Base-by-base conservation (phyloP, 1,140 invertebrate genomes). In the Drosophila sp. region DNA sequence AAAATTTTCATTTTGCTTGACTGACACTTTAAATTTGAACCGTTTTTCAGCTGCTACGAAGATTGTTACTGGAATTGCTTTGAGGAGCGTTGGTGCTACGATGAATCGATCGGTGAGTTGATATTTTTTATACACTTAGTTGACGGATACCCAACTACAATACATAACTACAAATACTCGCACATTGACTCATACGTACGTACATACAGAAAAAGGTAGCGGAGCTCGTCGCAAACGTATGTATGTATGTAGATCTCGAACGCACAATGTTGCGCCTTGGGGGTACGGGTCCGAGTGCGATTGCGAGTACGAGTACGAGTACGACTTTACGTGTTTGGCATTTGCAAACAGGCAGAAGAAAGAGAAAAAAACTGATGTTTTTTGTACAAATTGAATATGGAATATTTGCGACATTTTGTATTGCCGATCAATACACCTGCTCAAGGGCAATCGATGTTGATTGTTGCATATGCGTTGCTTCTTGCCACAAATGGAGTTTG, bases 31-130 rank as follows among this genome's bases (percentile, higher is more conserved):
- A 3, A 41, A 6, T 23, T 11, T 27, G 3, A 27, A 54, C 30
- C 40, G 25, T 57, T 57, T 62, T 92, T 57, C 92, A 94, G 94
- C 80, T 94, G 94, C 78, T 92, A 93, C 91, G 94, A 94, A 91
- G 93, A 93, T 63, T 91, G 93, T 76, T 94, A 94, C 90, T 94
- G 94, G 94, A 93, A 93, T 65, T 94, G 94, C 81, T 93, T 93
- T 74, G 94, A 94, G 76, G 94, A 94, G 82, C 92, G 93, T 70
- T 94, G 94, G 77, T 94, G 94, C 72, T 94, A 93, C 74, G 94
- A 94, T 79, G 93, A 94, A 87, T 93, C 93, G 65, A 94, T 94
- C 58, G 93, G 91, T 92, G 67, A 91, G 91, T 90, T 67, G 72
- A 40, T 70, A 74, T 80, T 50, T 50, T 27, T 25, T 10, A 27